These are phyloP conservation scores for Gallinago solitaria DNA, from an alignment of 2,797 vertebrate genomes.

Conservation along the genomic window DNA sequence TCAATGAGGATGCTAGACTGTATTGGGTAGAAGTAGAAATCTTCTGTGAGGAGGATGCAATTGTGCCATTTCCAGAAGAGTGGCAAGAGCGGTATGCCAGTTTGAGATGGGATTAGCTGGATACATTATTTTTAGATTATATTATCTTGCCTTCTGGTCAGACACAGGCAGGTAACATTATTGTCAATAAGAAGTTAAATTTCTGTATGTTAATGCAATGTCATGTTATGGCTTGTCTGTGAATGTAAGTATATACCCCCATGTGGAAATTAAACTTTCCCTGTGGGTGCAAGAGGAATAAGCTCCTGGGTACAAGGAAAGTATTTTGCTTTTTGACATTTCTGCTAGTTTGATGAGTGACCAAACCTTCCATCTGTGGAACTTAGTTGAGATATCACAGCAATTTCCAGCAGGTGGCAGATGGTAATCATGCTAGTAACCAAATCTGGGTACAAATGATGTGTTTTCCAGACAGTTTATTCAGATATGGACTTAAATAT, in stretches of 20 bases:
- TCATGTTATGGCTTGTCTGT: not conserved
- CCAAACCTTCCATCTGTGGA: not conserved
- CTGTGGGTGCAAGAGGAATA: not conserved
- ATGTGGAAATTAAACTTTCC: not conserved
- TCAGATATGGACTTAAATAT: slow-evolving; percentile 34
- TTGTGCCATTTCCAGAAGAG: not conserved
- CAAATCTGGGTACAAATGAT: slow-evolving; percentile 18
- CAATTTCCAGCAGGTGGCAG: slow-evolving; percentile 67
- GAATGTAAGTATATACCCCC: not conserved
- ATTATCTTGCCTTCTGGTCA: not conserved
- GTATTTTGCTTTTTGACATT: not conserved
- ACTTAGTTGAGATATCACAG: not conserved
- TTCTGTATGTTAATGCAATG: not conserved
- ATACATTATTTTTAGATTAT: not conserved
- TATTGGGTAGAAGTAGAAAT: not conserved
- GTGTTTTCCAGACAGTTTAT: slow-evolving; percentile 16
- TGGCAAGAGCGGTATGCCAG: not conserved
- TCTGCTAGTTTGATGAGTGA: not conserved
- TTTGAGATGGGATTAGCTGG: not conserved
- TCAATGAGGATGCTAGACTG: not conserved
- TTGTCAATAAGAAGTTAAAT: not conserved
- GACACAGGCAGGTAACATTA: not conserved
- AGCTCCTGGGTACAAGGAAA: not conserved
- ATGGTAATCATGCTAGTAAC: slow-evolving; percentile 1
- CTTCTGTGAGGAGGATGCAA: not conserved